A percentile compares a stretch with the other conserved stretches of the same genome.
phyloP scores from a whole-genome alignment of 2,113 vertebrate species.

The Saimiri boliviensis region DNA sequence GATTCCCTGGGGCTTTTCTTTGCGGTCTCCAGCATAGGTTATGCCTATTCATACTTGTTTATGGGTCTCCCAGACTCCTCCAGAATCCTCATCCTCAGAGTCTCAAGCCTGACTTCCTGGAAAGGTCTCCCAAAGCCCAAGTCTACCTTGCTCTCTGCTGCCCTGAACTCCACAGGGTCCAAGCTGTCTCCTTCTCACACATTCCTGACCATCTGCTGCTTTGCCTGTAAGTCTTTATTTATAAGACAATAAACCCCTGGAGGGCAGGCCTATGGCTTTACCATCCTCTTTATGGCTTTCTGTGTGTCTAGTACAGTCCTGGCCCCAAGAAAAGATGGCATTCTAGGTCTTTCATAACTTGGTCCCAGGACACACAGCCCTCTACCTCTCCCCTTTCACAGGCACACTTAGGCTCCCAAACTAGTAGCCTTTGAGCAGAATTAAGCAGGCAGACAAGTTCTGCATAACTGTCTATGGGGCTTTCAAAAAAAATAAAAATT shows the following conservation, averaged over 20 bases:
- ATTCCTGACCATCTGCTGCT: not conserved
- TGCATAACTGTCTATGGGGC: not conserved
- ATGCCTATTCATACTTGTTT: not conserved
- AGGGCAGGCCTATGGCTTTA: not conserved
- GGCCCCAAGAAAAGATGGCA: not conserved
- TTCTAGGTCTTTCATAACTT: not conserved
- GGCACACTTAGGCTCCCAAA: not conserved
- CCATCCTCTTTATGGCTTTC: conserved; percentile 13
- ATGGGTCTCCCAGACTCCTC: not conserved
- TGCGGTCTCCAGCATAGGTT: not conserved
- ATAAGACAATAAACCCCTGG: not conserved
- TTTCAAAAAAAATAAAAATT: conserved; percentile 43
- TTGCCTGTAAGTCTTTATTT: not conserved
- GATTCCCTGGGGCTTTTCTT: not conserved
- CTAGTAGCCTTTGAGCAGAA: not conserved
- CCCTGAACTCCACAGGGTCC: not conserved
- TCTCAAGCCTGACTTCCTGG: not conserved
- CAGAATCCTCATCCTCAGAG: not conserved
- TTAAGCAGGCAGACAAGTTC: not conserved
- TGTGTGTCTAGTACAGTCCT: not conserved
- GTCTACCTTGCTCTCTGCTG: not conserved
- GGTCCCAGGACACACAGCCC: not conserved
- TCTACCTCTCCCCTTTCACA: not conserved
- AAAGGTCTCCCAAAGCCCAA: not conserved
- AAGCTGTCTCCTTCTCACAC: not conserved